Percentiles rank a stretch among this genome's conserved stretches.
Evolutionary conservation across 2,113 vertebrate genomes (phyloP).

Genomic region (Xyrauchen texanus): DNA sequence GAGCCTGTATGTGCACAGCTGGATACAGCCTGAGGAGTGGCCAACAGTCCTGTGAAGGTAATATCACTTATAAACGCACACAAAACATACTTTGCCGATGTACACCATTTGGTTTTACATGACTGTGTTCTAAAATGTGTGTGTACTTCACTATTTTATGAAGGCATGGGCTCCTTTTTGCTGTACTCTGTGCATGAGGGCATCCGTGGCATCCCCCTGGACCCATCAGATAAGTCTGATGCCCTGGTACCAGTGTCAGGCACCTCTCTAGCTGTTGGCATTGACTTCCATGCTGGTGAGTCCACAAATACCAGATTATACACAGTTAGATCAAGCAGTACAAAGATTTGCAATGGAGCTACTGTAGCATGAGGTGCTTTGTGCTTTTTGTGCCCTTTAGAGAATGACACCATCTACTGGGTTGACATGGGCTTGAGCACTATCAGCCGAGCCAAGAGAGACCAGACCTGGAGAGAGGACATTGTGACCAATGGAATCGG

Average conservation of each 20-base stretch:
- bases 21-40: slow-evolving; percentile 93
- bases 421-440: slow-evolving; percentile 92
- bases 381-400: slow-evolving; percentile 59
- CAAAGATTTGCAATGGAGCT: too few species aligned
- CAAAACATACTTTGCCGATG: neutral
- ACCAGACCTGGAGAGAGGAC: slow-evolving; percentile 89
- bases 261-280: slow-evolving; percentile 93
- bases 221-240: slow-evolving; percentile 92
- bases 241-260: slow-evolving; percentile 93
- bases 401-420: slow-evolving; percentile 91
- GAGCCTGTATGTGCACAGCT: slow-evolving; percentile 94
- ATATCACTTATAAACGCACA: slow-evolving; percentile 1
- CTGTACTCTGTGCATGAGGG: slow-evolving; percentile 95
- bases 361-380: too few species aligned
- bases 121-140: neutral
- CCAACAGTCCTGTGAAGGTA: slow-evolving; percentile 93
- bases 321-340: neutral
- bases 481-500: slow-evolving; percentile 90
- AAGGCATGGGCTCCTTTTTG: slow-evolving; percentile 95
- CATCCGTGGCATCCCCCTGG: slow-evolving; percentile 92
- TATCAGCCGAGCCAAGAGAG: slow-evolving; percentile 87
- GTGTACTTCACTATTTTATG: slow-evolving; percentile 11
- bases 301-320: neutral
- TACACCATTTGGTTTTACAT: neutral
- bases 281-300: slow-evolving; percentile 95